These are phyloP conservation scores for Apis florea DNA, from an alignment of 1,140 invertebrate genomes.

Conservation along the genomic window DNA sequence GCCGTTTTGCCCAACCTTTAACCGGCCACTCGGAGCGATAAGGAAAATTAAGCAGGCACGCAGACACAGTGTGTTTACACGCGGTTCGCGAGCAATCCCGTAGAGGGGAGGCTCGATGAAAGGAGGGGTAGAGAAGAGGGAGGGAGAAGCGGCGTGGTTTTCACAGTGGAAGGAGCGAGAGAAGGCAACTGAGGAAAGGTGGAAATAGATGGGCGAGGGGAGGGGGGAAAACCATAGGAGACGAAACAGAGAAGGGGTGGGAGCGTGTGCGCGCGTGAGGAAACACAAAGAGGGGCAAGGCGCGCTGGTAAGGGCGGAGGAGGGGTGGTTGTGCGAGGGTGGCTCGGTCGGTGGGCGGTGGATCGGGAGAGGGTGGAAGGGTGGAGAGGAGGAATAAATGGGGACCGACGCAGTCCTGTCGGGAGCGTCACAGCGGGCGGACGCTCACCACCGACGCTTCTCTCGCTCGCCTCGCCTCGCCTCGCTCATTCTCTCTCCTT, in stretches of 20 bases:
- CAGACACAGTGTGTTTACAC: slow-evolving; percentile 64
- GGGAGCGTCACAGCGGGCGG: slow-evolving; percentile 76
- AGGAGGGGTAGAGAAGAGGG: neutral
- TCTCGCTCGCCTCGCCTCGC: slow-evolving; percentile 61
- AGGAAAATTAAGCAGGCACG: slow-evolving; percentile 57
- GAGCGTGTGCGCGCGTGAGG: slow-evolving; percentile 29
- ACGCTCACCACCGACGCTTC: slow-evolving; percentile 70
- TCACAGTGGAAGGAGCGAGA: neutral
- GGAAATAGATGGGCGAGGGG: neutral
- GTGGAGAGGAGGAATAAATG: slow-evolving; percentile 69
- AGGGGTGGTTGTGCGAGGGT: slow-evolving; percentile 40
- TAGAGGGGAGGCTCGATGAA: no score
- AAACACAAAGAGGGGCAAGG: slow-evolving; percentile 49
- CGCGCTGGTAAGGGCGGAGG: slow-evolving; percentile 27
- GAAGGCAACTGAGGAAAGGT: neutral
- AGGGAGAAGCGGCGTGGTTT: no score
- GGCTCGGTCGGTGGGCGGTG: slow-evolving; percentile 53
- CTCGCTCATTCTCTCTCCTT: slow-evolving; percentile 42
- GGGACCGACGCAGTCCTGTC: slow-evolving; percentile 77
- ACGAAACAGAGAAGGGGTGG: slow-evolving; percentile 37
- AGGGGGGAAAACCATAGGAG: neutral
- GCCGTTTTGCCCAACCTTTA: neutral
- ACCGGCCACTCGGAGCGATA: slow-evolving; percentile 18
- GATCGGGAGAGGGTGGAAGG: slow-evolving; percentile 51
- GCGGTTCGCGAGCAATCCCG: neutral